These are phyloP conservation scores for Sylvilagus floridanus DNA, from an alignment of 2,797 vertebrate genomes.

Conservation along the genomic window DNA sequence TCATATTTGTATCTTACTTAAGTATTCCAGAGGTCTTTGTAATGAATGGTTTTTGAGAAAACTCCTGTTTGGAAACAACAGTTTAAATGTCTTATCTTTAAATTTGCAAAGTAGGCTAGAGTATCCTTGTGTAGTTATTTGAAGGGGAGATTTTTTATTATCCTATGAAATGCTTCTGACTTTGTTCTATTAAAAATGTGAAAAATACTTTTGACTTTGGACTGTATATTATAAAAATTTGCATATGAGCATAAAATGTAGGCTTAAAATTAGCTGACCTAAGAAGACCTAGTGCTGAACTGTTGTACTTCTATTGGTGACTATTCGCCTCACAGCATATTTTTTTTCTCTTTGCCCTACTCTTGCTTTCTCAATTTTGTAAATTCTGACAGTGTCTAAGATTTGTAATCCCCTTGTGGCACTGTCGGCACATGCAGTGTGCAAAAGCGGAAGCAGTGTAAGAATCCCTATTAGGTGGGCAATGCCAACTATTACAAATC, in stretches of 20 bases:
- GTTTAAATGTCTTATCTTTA: slow-evolving; percentile 21
- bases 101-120: slow-evolving; percentile 22
- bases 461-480: slow-evolving; percentile 11
- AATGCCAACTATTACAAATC: slow-evolving; percentile 55
- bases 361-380: slow-evolving; percentile 65
- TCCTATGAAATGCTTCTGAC: slow-evolving; percentile 56
- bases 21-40: background rate
- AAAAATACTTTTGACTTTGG: slow-evolving; percentile 67
- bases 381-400: slow-evolving; percentile 70
- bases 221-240: slow-evolving; percentile 53
- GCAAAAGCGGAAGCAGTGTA: slow-evolving; percentile 18
- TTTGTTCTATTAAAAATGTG: slow-evolving; percentile 50
- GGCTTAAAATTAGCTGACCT: slow-evolving; percentile 72
- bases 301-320: background rate
- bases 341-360: slow-evolving; percentile 49
- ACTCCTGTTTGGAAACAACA: background rate
- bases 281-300: slow-evolving; percentile 31
- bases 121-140: slow-evolving; percentile 14
- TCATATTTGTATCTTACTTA: background rate
- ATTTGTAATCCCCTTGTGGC: slow-evolving; percentile 64
- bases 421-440: background rate
- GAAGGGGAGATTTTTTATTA: slow-evolving; percentile 46
- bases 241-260: slow-evolving; percentile 67
- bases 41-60: background rate
- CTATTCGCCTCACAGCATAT: slow-evolving; percentile 20